A percentile compares a stretch with the other conserved stretches of the same genome.
These are phyloP conservation scores for Pelobates fuscus DNA, from an alignment of 2,113 vertebrate genomes.

Conservation along the genomic window DNA sequence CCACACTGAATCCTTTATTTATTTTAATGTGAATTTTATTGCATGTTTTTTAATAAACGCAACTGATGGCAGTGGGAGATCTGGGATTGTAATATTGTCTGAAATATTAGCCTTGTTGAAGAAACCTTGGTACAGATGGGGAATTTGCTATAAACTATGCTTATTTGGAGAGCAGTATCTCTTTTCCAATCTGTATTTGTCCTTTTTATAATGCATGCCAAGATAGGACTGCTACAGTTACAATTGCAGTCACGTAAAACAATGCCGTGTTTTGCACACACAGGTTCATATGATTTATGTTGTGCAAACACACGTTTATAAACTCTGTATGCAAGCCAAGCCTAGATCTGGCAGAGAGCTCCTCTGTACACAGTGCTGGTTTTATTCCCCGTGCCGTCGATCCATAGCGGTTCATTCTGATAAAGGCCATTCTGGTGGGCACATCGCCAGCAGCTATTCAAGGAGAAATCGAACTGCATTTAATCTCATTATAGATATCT, in stretches of 20 bases:
- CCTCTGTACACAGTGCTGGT: background rate
- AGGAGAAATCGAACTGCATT: conserved; percentile 54
- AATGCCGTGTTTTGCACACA: background rate
- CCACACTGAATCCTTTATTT: too few relatives aligned
- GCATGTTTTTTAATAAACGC: too few relatives aligned
- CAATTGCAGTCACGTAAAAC: background rate
- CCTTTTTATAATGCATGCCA: too few relatives aligned
- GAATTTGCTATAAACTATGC: too few relatives aligned
- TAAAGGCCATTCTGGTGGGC: background rate
- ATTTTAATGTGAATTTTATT: too few relatives aligned
- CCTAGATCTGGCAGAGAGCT: background rate
- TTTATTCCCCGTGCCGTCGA: background rate
- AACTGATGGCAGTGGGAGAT: too few relatives aligned
- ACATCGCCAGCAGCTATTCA: conserved; percentile 42
- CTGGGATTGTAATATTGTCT: too few relatives aligned
- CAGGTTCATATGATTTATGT: background rate
- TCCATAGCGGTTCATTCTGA: background rate
- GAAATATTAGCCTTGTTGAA: too few relatives aligned
- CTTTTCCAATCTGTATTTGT: too few relatives aligned
- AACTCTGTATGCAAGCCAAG: background rate
- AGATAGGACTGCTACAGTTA: too few relatives aligned
- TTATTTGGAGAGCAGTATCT: too few relatives aligned
- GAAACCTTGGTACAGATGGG: too few relatives aligned
- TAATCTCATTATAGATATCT: conserved; percentile 54
- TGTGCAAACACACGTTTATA: background rate